Percentiles rank a stretch among this genome's conserved stretches.
These are phyloP conservation scores for Hypsibius dujardini DNA, from an alignment of 1,140 invertebrate species.

Conservation along the genomic window DNA sequence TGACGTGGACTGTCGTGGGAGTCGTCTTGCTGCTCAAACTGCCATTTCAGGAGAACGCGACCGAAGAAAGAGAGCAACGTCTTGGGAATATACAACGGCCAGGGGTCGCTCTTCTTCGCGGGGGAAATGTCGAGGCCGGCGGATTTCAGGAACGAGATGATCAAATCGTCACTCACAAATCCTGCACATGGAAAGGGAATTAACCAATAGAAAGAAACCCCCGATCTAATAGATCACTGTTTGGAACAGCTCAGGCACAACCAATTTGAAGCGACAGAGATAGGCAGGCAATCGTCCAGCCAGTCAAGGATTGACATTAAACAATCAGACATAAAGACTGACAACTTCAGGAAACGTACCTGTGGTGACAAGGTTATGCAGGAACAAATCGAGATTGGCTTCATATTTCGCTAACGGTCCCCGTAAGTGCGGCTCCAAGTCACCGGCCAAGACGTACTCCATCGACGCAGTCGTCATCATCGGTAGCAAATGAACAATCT, in stretches of 20 bases:
- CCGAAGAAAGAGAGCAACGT: background rate
- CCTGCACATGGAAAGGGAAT: no score
- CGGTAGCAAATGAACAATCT: background rate
- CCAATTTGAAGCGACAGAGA: background rate
- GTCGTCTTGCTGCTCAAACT: constrained; percentile 13
- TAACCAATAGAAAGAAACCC: no score
- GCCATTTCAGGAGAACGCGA: constrained; percentile 11
- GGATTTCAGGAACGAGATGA: background rate
- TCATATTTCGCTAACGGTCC: background rate
- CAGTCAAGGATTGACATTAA: no score
- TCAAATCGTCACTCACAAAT: constrained; percentile 10
- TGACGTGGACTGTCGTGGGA: background rate
- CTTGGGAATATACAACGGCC: background rate
- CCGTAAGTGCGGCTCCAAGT: background rate
- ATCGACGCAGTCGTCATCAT: background rate
- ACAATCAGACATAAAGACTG: background rate
- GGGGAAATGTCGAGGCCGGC: background rate
- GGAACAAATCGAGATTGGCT: background rate
- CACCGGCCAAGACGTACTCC: background rate
- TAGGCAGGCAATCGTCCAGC: no score
- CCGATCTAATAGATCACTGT: background rate
- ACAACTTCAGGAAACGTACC: background rate
- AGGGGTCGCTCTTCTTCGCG: background rate
- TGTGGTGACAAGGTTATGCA: constrained; percentile 7
- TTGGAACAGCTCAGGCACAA: background rate